Base-by-base conservation (phyloP, 2,113 vertebrate species). In the Phrynosoma platyrhinos region DNA sequence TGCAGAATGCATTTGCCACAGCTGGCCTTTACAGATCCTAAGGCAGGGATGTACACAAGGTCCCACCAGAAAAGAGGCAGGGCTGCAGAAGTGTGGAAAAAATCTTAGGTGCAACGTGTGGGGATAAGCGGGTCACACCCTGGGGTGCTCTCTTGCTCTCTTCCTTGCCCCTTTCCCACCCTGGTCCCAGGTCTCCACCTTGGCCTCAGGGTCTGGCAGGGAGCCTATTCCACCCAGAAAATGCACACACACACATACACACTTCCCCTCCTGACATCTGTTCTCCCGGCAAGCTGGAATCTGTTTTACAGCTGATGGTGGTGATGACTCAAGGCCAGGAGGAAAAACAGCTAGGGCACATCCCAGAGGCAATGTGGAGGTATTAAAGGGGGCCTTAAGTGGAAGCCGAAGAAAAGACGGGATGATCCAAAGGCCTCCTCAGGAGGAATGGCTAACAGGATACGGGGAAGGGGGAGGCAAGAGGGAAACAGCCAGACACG, bases 181-280 rank as follows among this genome's bases (percentile, higher is more conserved):
- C 52, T 2, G 27, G 18, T 10, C 47, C 21, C 25, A 5, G 4
- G 55, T 47, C 77, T 25, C 77, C 32, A 25, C 85, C 85, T 72
- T 58, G 14, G n/a, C 78, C 78, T 30, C 2, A 0, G 83, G 71
- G 52, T 1, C 69, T n/a, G 71, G 40, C 20, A 8, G 23, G 3
- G 5, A 58, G 10, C 55, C 14, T 16, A 58, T 58, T 58, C 55
- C 55, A 10, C 55, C 55, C 10, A 7, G 14, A 13, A 58, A 9
- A 55, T 55, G 53, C 12, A 55, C 12, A 55, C 12, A 58, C 14
- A 58, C 52, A 58, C 10, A 58, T 9, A 58, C 55, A 58, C 55
- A 12, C 10, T 47, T 47, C 47, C 55, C 10, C 55, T 75, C 23
- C 83, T 25, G 82, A 84, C 82, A 84, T 84, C 82, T 84, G 83